Evolutionary conservation across 1,140 invertebrate genomes (phyloP).

Genomic region (Pemphigus obesinymphae): DNA sequence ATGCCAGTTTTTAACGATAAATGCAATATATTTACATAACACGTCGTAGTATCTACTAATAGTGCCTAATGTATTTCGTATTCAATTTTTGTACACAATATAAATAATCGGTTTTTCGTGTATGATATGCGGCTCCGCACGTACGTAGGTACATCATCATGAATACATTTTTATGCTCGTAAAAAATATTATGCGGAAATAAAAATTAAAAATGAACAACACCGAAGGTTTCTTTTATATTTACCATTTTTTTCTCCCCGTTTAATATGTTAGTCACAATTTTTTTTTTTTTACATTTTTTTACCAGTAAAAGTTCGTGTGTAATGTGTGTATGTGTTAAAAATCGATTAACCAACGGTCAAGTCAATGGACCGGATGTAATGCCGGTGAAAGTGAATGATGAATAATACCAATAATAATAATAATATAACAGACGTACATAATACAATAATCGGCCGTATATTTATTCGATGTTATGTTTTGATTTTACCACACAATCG

Average conservation of each 20-base stretch:
- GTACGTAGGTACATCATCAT: neutral
- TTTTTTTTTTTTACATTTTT: neutral
- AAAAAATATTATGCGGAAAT: constrained; percentile 17
- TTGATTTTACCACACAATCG: neutral
- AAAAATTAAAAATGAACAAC: neutral
- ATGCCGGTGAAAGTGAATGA: constrained; percentile 22
- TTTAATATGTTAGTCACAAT: neutral
- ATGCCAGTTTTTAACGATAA: neutral
- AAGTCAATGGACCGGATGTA: constrained; percentile 39
- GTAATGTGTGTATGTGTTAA: neutral
- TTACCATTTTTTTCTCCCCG: neutral
- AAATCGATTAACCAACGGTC: constrained; percentile 38
- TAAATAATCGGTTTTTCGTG: neutral
- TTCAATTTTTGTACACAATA: neutral
- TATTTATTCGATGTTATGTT: neutral
- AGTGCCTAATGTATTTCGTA: neutral
- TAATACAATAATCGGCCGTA: neutral
- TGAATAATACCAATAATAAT: neutral
- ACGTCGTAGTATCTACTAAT: neutral
- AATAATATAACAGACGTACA: neutral
- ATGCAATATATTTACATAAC: neutral
- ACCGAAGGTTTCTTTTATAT: neutral
- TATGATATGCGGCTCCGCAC: neutral
- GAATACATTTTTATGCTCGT: neutral
- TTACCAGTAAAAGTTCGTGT: neutral